Percentiles rank a stretch among this genome's conserved stretches.
phyloP scores from a whole-genome alignment of 1,140 invertebrate genomes.

The Macrocentrus cingulum region DNA sequence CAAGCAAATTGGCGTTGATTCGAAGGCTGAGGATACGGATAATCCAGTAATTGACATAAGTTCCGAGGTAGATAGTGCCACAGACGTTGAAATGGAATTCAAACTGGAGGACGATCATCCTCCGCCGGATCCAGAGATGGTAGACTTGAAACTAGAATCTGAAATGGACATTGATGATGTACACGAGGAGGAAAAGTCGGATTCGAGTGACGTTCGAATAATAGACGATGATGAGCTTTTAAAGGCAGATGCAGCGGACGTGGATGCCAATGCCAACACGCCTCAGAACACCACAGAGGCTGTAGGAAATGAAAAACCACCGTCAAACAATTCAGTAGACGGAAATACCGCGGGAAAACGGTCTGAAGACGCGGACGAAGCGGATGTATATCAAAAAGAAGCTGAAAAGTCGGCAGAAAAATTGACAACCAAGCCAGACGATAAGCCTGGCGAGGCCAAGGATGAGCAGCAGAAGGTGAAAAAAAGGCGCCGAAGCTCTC shows the following conservation, averaged over 20 bases:
- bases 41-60: constrained; percentile 3
- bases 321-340: not conserved
- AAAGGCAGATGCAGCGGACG: constrained; percentile 37
- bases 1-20: not conserved
- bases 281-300: constrained; percentile 9
- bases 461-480: constrained; percentile 60
- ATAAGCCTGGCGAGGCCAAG: constrained; percentile 44
- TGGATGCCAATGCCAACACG: constrained; percentile 27
- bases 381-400: constrained; percentile 31
- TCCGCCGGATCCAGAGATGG: constrained; percentile 34
- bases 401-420: constrained; percentile 32
- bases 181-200: constrained; percentile 46
- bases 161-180: constrained; percentile 34
- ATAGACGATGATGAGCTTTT: constrained; percentile 50
- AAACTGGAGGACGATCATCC: constrained; percentile 42
- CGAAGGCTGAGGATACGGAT: constrained; percentile 19
- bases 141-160: constrained; percentile 27
- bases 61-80: not conserved
- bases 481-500: constrained; percentile 67
- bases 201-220: constrained; percentile 47
- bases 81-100: constrained; percentile 9
- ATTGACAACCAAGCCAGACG: too few relatives aligned
- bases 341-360: constrained; percentile 27
- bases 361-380: constrained; percentile 32
- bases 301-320: not conserved